Evolutionary conservation across 2,113 vertebrate species (phyloP), one percentile per base, ranked within the genome.

Genomic region (Protobothrops mucrosquamatus): DNA sequence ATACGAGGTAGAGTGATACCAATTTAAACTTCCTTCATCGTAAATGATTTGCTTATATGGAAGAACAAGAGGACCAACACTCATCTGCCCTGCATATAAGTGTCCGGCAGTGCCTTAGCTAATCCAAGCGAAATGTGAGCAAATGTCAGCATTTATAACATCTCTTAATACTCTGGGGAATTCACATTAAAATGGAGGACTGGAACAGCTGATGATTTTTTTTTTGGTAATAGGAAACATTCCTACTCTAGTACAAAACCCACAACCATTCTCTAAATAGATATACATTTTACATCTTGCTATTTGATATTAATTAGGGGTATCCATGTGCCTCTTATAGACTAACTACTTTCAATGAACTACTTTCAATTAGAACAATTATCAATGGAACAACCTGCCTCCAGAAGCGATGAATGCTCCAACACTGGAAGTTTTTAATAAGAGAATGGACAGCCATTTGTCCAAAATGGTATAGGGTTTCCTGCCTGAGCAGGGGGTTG

Each of bases 61-160:
- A 20, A 55, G 11, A 5, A 86, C 46, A 93, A 89, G 4, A 89
- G 91, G 92, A 91, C 54, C 26, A 94, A 92, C 9, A 91, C 88
- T 90, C 56, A 89, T 94, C 3, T 90, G 95, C 89, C 89, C 92
- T 51, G 64, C 87, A 94, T 95, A 91, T 46, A 39, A 97, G 90
- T 93, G 92, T 61, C 64, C 64, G 90, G 56, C 93, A 93, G 48
- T 87, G 94, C 93, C 59, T 34, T 86, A 91, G 11, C 69, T 61
- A 94, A 74, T 87, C 6, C 93, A 93, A 88, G 86, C 23, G 8
- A 39, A 85, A 46, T 46, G 3, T 10, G 54, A 48, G n/a, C 92
- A n/a, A n/a, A 51, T 92, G 95, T 94, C 57, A 56, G 69, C n/a
- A 24, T 24, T 95, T 95, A 89, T 48, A 90, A 93, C 92, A 91